Percentiles rank a stretch among this genome's conserved stretches.
Conservation (phyloP, 2,113 vertebrate species). For the Anseranas semipalmata region DNA sequence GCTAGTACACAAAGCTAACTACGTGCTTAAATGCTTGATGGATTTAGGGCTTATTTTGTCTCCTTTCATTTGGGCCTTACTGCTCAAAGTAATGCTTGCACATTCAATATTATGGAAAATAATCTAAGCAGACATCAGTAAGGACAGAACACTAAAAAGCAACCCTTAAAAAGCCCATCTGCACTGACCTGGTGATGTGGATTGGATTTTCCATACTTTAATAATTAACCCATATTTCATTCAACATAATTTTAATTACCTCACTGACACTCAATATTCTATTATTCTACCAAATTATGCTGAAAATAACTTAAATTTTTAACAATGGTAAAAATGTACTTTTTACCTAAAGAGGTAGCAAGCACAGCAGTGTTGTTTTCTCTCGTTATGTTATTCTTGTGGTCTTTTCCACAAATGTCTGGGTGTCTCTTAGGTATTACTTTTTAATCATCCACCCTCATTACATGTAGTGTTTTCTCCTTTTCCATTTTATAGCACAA, state of each 20-base stretch:
- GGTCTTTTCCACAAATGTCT: not conserved
- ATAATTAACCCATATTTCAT: not conserved
- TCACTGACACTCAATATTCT: not conserved
- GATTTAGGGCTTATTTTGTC: not conserved
- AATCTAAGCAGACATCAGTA: not conserved
- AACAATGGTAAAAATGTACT: not conserved
- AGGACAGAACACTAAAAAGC: not conserved
- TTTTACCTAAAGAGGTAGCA: not conserved
- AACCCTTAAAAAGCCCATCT: not conserved
- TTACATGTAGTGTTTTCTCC: not conserved
- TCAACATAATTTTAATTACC: not conserved
- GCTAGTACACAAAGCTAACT: not conserved
- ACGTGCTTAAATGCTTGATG: not conserved
- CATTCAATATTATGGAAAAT: not conserved
- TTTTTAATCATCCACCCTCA: constrained; percentile 38
- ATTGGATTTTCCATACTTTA: not conserved
- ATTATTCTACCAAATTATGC: not conserved
- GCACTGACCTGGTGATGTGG: not conserved
- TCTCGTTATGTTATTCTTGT: not conserved
- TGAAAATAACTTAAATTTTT: not conserved
- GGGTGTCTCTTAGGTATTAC: constrained; percentile 17
- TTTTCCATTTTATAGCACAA: constrained; percentile 41
- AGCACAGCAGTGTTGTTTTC: not conserved
- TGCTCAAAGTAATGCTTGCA: not conserved
- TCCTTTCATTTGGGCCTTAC: not conserved